These are phyloP conservation scores for Labroides dimidiatus DNA, from an alignment of 2,797 vertebrate genomes.

Conservation along the genomic window DNA sequence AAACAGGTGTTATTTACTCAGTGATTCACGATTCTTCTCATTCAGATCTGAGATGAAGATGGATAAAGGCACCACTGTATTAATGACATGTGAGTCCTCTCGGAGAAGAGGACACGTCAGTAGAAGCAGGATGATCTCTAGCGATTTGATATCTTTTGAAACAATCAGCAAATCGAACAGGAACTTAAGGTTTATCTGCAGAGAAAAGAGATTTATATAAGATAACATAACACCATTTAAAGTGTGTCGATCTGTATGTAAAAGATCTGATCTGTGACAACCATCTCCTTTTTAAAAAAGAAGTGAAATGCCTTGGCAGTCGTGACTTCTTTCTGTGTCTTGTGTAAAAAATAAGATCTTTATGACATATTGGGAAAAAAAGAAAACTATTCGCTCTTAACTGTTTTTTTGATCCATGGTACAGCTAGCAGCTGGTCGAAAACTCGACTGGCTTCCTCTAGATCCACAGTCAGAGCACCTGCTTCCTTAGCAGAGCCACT, in stretches of 20 bases:
- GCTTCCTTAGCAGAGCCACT: conserved; percentile 47
- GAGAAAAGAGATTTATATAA: conserved; percentile 7
- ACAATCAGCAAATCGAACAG: conserved; percentile 1
- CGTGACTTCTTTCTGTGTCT: not conserved
- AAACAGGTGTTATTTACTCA: conserved; percentile 66
- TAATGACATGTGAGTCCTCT: conserved; percentile 60
- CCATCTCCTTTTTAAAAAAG: not conserved
- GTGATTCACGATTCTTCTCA: conserved; percentile 34
- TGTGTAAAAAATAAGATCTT: not conserved
- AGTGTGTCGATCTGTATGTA: too few species aligned
- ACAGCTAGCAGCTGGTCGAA: conserved; percentile 70
- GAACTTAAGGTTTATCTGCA: conserved; percentile 47
- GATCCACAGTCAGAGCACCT: conserved; percentile 66
- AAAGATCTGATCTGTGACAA: too few species aligned
- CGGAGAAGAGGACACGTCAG: conserved; percentile 71
- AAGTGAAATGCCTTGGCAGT: not conserved
- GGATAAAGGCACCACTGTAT: conserved; percentile 47
- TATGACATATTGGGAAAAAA: not conserved
- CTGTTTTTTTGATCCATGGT: conserved; percentile 75
- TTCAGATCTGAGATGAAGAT: conserved; percentile 39
- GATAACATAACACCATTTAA: not conserved
- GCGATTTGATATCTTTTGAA: conserved; percentile 58
- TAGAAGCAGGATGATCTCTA: conserved; percentile 77
- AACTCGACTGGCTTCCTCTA: conserved; percentile 63
- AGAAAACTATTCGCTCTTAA: conserved; percentile 39